Percentiles rank a stretch among this genome's conserved stretches.
These are phyloP conservation scores for Diplosoma virens DNA, from an alignment of 23 tunicate species.

Conservation along the genomic window DNA sequence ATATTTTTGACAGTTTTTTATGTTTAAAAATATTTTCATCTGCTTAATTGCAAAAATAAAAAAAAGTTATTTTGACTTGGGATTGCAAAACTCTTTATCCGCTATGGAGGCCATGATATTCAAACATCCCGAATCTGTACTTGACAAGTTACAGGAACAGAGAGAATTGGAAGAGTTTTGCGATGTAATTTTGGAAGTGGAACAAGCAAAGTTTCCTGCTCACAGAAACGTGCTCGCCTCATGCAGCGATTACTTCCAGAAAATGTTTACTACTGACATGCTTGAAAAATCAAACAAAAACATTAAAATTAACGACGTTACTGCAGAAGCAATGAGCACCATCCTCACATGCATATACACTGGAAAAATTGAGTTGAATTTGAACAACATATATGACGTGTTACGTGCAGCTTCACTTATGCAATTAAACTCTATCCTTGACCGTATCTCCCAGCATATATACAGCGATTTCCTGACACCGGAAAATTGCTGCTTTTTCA, in stretches of 20 bases:
- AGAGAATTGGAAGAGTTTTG: neutral
- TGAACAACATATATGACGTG: neutral
- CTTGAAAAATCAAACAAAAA: neutral
- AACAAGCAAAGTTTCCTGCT: neutral
- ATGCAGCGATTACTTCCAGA: neutral
- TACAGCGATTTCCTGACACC: too few species aligned
- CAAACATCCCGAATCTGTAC: too few species aligned
- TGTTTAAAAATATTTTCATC: too few species aligned
- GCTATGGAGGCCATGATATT: too few species aligned
- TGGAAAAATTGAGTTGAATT: neutral
- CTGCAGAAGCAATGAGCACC: neutral
- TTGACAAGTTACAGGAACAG: too few species aligned
- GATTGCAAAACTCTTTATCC: too few species aligned
- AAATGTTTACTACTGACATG: conserved; percentile 13
- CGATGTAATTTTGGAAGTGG: neutral
- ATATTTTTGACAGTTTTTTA: too few species aligned
- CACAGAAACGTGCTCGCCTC: conserved; percentile 24
- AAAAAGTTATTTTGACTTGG: too few species aligned
- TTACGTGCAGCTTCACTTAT: neutral
- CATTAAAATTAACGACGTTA: neutral
- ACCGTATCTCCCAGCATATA: too few species aligned
- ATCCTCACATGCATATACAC: neutral
- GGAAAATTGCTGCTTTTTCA: neutral
- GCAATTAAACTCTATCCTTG: neutral
- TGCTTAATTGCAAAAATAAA: too few species aligned